Evolutionary conservation across 2,113 vertebrate genomes (phyloP).

Genomic region (Pterocles orientalis): DNA sequence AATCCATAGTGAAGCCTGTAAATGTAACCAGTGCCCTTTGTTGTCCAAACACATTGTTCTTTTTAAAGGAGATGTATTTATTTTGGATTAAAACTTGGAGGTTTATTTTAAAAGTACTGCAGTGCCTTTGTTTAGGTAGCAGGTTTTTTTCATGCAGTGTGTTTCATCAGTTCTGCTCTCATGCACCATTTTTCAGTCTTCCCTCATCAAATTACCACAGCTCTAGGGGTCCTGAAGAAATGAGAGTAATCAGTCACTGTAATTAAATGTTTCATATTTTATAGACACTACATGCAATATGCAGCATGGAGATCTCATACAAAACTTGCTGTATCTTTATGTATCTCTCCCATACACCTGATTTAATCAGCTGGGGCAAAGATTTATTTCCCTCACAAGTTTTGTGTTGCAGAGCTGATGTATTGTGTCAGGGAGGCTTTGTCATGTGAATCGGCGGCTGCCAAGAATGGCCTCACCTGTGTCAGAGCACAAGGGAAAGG

Average conservation of each 20-base stretch:
- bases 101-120: not conserved
- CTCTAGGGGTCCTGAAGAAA: not conserved
- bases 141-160: not conserved
- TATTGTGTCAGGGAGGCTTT: not conserved
- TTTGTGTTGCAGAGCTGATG: not conserved
- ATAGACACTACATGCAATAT: not conserved
- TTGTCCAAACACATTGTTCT: accelerated
- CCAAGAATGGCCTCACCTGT: not conserved
- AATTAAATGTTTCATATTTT: conserved; percentile 61
- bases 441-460: not conserved
- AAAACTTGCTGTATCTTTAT: not conserved
- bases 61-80: not conserved
- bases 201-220: conserved; percentile 25
- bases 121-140: not conserved
- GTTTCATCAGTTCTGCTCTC: not conserved
- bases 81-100: not conserved
- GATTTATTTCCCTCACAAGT: not conserved
- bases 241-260: not conserved
- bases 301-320: not conserved
- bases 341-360: not conserved
- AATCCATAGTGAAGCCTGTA: not conserved
- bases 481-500: not conserved
- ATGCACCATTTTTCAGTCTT: not conserved
- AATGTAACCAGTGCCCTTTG: not conserved
- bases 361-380: not conserved